phyloP scores from a whole-genome alignment of 2,888 invertebrate species.

The Himalopsyche anomala region DNA sequence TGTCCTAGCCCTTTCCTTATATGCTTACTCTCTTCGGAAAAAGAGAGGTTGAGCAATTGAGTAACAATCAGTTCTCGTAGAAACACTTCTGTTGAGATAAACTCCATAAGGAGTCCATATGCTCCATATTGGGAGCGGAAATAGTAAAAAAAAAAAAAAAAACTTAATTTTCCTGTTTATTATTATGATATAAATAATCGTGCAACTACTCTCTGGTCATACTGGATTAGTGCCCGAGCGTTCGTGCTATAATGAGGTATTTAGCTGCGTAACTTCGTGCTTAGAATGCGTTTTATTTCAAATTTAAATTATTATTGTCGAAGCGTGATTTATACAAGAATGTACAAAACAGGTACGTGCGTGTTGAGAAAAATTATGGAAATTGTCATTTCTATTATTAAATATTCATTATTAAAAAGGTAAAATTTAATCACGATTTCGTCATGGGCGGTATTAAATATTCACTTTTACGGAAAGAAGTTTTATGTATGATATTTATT shows the following conservation, averaged over 20 bases:
- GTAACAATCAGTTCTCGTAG: too few species aligned
- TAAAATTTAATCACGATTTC: background rate
- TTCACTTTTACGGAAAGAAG: background rate
- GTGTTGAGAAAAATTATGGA: slow-evolving; percentile 18
- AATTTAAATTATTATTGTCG: background rate
- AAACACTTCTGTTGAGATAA: too few species aligned
- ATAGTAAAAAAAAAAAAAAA: too few species aligned
- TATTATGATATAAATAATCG: too few species aligned
- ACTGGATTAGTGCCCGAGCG: too few species aligned
- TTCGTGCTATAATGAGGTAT: background rate
- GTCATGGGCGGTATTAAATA: background rate
- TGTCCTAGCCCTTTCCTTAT: too few species aligned
- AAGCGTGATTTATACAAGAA: background rate
- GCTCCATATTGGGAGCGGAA: too few species aligned
- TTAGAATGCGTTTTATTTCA: background rate
- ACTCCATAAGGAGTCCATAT: too few species aligned
- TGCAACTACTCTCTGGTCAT: too few species aligned
- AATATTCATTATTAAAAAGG: slow-evolving; percentile 15
- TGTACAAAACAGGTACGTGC: background rate
- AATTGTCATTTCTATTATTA: slow-evolving; percentile 34
- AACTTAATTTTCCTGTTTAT: too few species aligned
- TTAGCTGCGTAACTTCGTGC: slow-evolving; percentile 24
- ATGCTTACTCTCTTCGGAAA: too few species aligned
- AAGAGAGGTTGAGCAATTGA: too few species aligned
- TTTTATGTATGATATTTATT: background rate